These are phyloP conservation scores for Sciurus carolinensis DNA, from an alignment of 2,797 vertebrate species.

Conservation along the genomic window DNA sequence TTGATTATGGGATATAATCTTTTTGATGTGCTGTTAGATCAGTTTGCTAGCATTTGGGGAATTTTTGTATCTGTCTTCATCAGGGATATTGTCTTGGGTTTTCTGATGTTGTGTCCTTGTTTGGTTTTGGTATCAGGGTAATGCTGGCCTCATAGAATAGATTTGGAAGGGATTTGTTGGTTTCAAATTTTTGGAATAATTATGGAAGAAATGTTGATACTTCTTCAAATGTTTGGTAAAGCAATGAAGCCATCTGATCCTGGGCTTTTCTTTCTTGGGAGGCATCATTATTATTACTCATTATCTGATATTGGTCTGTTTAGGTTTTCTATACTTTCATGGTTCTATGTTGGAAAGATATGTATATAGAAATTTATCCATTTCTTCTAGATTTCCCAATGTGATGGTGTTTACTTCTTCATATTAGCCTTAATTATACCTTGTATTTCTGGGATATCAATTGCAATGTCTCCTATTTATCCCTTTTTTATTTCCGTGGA, in stretches of 20 bases:
- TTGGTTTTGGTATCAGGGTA: not conserved
- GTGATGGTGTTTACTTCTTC: not conserved
- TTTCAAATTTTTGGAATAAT: not conserved
- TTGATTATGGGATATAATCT: not conserved
- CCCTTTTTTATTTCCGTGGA: not conserved
- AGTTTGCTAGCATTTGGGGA: not conserved
- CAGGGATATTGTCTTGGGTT: not conserved
- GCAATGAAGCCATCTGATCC: not conserved
- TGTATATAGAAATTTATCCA: not conserved
- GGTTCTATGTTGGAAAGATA: not conserved
- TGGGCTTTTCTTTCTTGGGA: not conserved
- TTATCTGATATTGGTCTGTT: not conserved
- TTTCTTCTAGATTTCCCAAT: not conserved
- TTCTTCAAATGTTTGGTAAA: not conserved
- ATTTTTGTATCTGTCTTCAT: not conserved
- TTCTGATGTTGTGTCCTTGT: not conserved
- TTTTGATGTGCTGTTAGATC: not conserved
- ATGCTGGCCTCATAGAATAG: not conserved
- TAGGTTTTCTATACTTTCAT: not conserved
- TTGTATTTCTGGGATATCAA: not conserved
- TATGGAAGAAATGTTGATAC: not conserved
- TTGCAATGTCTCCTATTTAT: not conserved
- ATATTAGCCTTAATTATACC: not conserved
- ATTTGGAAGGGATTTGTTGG: not conserved
- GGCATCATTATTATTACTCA: not conserved